Evolutionary conservation across 2,888 invertebrate genomes (phyloP), one percentile per base, ranked within the genome.

Genomic region (Acheta domesticus): DNA sequence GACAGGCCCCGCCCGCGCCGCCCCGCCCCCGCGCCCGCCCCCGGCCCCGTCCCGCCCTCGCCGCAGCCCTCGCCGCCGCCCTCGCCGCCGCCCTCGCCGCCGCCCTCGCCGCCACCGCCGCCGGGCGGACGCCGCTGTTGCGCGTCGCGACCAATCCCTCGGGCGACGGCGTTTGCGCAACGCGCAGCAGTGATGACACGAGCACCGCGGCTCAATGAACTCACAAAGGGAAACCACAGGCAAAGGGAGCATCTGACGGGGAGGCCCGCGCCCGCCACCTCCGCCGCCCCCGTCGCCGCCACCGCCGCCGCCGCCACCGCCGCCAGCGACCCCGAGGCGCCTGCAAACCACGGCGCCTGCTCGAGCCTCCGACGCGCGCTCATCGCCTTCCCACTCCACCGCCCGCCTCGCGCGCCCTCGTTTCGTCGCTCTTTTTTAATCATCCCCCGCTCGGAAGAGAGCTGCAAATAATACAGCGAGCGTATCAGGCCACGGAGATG

Each of bases 111-210:
- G 62, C 62, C 12, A 5, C 62, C 62, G 62, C 62, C 62, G 62
- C 14, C 36, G 62, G 62, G 62, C 62, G 62, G 62, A 62, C 62
- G 62, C 62, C 62, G 62, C 62, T 62, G 62, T 62, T 62, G 62
- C n/a, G 62, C 62, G 36, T 36, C 36, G 62, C 62, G 62, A 62
- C 62, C 62, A 62, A 62, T 62, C 62, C 62, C 62, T 62, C 62
- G 62, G 62, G 62, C 62, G 62, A 62, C 62, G 62, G 62, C 62
- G 62, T 62, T 62, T 62, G 62, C 62, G 62, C 62, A 62, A 62
- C 62, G 62, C 62, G 62, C 62, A n/a, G 62, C 62, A n/a, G 62
- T 62, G 62, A 62, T 62, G 62, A 62, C 62, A 62, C 62, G 62
- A 62, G 62, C 14, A 8, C 62, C 16, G 62, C 62, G 62, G 62